Evolutionary conservation across 2,888 invertebrate species (phyloP).

Genomic region (Heliconius charithonia): DNA sequence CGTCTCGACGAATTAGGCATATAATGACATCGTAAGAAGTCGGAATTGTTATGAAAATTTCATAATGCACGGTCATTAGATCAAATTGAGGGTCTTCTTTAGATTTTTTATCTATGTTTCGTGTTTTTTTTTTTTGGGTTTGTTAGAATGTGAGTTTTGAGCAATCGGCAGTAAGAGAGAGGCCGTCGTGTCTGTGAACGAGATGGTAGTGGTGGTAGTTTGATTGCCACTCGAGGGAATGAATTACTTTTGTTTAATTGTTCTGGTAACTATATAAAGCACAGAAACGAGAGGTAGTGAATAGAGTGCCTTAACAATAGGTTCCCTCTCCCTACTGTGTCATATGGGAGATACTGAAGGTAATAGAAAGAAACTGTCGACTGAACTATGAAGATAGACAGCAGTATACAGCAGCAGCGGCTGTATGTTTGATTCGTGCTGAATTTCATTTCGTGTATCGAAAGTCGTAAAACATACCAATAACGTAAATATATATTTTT

Average conservation of each 20-base stretch:
- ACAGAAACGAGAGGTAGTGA: too few relatives aligned
- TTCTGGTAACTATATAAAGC: background rate
- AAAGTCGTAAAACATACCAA: too few relatives aligned
- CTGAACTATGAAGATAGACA: too few relatives aligned
- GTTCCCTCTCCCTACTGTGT: too few relatives aligned
- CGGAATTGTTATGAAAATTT: conserved; percentile 6
- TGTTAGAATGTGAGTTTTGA: background rate
- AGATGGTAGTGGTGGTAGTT: background rate
- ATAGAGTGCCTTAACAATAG: too few relatives aligned
- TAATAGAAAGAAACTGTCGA: too few relatives aligned
- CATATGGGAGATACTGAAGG: too few relatives aligned
- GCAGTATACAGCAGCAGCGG: too few relatives aligned
- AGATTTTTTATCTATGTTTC: background rate
- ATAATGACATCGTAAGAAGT: conserved; percentile 18
- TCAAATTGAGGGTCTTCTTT: background rate
- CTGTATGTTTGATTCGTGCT: too few relatives aligned
- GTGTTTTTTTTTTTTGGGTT: background rate
- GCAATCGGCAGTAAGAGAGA: background rate
- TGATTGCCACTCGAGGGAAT: background rate
- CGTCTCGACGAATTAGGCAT: conserved; percentile 22
- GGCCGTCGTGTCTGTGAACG: background rate
- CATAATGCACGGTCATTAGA: conserved; percentile 6
- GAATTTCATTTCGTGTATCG: too few relatives aligned
- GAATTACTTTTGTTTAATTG: background rate
- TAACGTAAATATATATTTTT: too few relatives aligned